Evolutionary conservation across 2,888 invertebrate species (phyloP).

Genomic region (Papilio demoleus): DNA sequence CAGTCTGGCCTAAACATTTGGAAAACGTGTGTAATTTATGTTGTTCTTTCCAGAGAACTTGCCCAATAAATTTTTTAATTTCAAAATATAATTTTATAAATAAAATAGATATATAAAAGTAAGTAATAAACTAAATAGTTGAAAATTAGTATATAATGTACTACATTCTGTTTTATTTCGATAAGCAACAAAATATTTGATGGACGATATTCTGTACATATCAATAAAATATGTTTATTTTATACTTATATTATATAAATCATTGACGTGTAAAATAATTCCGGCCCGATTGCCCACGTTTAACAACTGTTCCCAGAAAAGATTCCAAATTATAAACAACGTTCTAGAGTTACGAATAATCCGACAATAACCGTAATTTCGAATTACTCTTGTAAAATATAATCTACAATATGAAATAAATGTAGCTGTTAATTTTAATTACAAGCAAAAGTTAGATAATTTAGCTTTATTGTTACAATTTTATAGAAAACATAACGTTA

Average conservation of each 20-base stretch:
- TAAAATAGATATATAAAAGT: no score
- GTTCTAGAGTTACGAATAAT: conserved; percentile 15
- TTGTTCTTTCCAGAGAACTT: no score
- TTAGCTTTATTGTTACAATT: not conserved
- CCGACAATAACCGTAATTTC: conserved; percentile 17
- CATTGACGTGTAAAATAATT: not conserved
- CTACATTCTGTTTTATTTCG: no score
- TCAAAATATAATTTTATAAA: no score
- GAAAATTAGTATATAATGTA: no score
- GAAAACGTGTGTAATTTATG: no score
- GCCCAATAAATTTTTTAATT: no score
- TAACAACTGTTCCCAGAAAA: conserved; percentile 13
- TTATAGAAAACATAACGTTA: not conserved
- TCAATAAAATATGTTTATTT: not conserved
- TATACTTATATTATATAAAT: not conserved
- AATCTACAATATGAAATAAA: not conserved
- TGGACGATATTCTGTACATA: not conserved
- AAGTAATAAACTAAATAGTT: no score
- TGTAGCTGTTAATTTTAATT: conserved; percentile 19
- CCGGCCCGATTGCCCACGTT: not conserved
- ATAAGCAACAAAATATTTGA: no score
- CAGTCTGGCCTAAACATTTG: no score
- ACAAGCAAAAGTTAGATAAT: not conserved
- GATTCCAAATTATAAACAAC: conserved; percentile 17
- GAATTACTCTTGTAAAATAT: conserved; percentile 7